Percentiles rank a stretch among this genome's conserved stretches.
Evolutionary conservation across 2,113 vertebrate species (phyloP).

Genomic region (Ciconia stormi): DNA sequence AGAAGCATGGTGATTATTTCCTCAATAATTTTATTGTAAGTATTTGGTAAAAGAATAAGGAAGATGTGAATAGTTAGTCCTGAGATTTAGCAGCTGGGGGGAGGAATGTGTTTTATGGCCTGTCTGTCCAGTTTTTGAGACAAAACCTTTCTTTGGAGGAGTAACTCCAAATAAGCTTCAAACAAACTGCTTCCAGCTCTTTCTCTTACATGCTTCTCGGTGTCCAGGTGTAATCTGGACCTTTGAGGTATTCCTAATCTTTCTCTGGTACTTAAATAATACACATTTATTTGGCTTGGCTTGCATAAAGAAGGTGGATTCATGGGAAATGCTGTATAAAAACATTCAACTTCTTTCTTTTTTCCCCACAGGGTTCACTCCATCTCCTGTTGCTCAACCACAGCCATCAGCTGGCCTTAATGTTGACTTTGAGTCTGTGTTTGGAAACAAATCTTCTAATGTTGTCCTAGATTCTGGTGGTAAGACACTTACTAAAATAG

Average conservation of each 20-base stretch:
- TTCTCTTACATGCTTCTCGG: not conserved
- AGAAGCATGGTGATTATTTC: not conserved
- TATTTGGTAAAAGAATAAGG: not conserved
- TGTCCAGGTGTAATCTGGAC: not conserved
- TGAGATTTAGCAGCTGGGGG: not conserved
- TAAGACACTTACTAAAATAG: conserved; percentile 68
- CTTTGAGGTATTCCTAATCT: not conserved
- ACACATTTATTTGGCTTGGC: not conserved
- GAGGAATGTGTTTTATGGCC: not conserved
- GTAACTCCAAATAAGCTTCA: not conserved
- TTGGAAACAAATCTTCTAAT: conserved; percentile 91
- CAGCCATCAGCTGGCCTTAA: conserved; percentile 88
- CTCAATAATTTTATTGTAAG: not conserved
- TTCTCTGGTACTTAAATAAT: not conserved
- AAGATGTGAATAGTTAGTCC: not conserved
- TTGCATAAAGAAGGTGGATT: not conserved
- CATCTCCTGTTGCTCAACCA: conserved; percentile 83
- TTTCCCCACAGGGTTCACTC: conserved; percentile 80
- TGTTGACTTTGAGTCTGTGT: conserved; percentile 95
- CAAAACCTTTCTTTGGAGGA: not conserved
- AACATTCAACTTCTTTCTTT: not conserved
- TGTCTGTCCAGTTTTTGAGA: not conserved
- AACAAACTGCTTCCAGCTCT: not conserved
- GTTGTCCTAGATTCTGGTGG: conserved; percentile 84
- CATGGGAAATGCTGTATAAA: not conserved